These are phyloP conservation scores for Leucoraja ocellata DNA, from an alignment of 2,797 vertebrate genomes.

Conservation along the genomic window DNA sequence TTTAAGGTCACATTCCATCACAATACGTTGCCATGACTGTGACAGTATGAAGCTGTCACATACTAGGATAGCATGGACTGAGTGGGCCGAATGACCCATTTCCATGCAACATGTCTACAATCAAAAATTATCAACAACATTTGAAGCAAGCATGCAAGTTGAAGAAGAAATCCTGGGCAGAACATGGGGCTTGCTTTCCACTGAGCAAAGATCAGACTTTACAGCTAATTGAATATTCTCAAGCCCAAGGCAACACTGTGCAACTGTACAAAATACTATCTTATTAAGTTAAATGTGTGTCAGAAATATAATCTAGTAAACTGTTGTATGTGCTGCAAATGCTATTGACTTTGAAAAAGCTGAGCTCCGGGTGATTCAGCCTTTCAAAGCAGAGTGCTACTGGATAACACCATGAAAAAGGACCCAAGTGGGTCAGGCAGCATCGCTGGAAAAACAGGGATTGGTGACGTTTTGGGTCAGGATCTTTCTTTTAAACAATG, in stretches of 20 bases:
- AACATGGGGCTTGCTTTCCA: neutral
- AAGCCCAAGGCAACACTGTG: neutral
- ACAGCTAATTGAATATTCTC: neutral
- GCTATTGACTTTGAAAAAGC: neutral
- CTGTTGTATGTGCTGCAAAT: neutral
- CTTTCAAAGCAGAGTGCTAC: neutral
- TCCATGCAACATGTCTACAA: no score
- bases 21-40: neutral
- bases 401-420: no score
- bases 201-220: neutral
- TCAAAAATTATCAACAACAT: no score
- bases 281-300: neutral
- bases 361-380: neutral
- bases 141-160: neutral
- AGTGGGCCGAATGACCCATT: no score
- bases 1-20: neutral
- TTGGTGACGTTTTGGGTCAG: no score
- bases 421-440: no score
- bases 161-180: neutral
- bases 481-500: no score
- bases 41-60: neutral
- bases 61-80: no score
- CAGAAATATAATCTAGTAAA: neutral
- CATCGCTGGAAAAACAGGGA: no score
- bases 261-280: neutral